Conservation (phyloP, 64 coral and sea anemone genomes). For the Trachythela sp. region DNA sequence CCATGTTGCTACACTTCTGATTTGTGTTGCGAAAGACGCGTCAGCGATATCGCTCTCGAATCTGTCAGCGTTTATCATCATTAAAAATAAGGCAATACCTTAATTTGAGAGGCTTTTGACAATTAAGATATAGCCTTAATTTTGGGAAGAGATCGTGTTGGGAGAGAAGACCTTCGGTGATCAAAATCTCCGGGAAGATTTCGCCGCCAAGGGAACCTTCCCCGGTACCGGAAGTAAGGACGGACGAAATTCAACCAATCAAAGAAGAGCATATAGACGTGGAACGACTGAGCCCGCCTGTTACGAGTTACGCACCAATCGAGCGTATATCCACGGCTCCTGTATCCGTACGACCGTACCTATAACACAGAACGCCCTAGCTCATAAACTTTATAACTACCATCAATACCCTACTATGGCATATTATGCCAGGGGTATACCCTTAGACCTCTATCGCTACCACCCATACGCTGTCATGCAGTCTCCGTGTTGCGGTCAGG, state of each 20-base stretch:
- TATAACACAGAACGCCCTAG: not conserved
- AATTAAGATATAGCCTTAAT: too few relatives aligned
- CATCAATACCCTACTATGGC: not conserved
- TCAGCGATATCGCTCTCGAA: too few relatives aligned
- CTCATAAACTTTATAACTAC: conserved; percentile 5
- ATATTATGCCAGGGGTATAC: not conserved
- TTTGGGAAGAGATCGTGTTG: too few relatives aligned
- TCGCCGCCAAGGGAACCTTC: not conserved
- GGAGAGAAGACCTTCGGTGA: conserved; percentile 1
- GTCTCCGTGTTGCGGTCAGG: not conserved
- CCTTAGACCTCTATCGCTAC: not conserved
- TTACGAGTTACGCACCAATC: not conserved
- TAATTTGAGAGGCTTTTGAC: too few relatives aligned
- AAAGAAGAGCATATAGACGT: not conserved
- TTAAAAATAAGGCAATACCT: too few relatives aligned
- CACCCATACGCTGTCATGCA: not conserved
- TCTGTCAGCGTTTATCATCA: too few relatives aligned
- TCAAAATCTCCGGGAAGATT: not conserved
- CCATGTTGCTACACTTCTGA: too few relatives aligned
- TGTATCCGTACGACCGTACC: not conserved
- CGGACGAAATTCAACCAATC: not conserved
- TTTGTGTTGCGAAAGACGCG: too few relatives aligned
- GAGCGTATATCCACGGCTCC: not conserved
- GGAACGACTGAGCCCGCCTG: not conserved
- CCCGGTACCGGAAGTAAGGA: not conserved